Conservation (phyloP, 1,140 invertebrate genomes). For the Hydropsyche tenuis region DNA sequence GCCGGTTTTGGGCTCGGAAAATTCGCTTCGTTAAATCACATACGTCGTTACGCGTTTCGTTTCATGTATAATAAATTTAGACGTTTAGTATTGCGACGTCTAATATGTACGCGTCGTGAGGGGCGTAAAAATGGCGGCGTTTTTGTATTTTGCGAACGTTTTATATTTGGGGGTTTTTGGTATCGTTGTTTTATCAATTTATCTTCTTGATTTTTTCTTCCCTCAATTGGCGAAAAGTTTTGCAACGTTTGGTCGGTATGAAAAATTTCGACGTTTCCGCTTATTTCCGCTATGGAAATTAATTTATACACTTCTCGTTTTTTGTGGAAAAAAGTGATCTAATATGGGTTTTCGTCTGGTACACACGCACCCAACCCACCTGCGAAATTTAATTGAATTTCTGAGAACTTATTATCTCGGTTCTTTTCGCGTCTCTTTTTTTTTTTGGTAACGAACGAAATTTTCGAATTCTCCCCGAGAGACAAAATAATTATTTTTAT, state of each 20-base stretch:
- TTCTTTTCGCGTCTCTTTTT: not conserved
- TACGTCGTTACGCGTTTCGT: no score
- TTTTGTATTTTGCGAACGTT: no score
- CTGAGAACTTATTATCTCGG: conserved; percentile 21
- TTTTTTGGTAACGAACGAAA: not conserved
- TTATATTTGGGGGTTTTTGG: not conserved
- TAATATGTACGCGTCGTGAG: no score
- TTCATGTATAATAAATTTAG: no score
- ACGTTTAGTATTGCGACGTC: no score
- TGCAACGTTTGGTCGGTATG: not conserved
- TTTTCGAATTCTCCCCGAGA: conserved; percentile 6
- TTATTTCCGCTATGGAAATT: not conserved
- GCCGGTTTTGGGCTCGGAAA: no score
- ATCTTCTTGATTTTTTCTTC: not conserved
- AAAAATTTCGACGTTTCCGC: not conserved
- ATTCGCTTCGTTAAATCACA: no score
- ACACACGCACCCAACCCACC: not conserved
- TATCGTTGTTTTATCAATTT: not conserved
- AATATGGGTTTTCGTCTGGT: not conserved
- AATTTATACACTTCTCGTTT: not conserved
- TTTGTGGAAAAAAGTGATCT: conserved; percentile 2
- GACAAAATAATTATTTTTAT: conserved; percentile 2
- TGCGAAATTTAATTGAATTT: conserved; percentile 26
- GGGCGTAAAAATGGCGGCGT: no score
- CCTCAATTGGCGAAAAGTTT: not conserved